Evolutionary conservation across 2,888 invertebrate genomes (phyloP).

Genomic region (Yponomeuta plumbellus): DNA sequence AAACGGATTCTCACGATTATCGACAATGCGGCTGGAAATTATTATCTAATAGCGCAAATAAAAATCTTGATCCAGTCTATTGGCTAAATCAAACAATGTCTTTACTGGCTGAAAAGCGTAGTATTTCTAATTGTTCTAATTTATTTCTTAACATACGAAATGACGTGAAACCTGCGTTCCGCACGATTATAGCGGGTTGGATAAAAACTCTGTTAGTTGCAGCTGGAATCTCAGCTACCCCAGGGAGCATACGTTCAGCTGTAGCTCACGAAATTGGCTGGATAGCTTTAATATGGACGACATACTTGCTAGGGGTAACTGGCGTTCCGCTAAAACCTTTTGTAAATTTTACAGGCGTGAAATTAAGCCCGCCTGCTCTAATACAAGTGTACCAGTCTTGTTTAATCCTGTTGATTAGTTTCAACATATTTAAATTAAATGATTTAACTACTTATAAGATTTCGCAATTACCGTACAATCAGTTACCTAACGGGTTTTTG

Average conservation of each 20-base stretch:
- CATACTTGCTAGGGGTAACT: conserved; percentile 20
- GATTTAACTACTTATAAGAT: too few species aligned
- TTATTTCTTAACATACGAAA: conserved; percentile 21
- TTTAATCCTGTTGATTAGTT: too few species aligned
- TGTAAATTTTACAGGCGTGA: conserved; percentile 20
- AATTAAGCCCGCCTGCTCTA: not conserved
- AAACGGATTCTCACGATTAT: conserved; percentile 23
- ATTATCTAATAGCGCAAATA: too few species aligned
- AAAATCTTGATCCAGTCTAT: too few species aligned
- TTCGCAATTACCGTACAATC: too few species aligned
- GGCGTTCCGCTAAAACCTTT: conserved; percentile 22
- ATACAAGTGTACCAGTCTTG: too few species aligned
- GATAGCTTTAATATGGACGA: conserved; percentile 21
- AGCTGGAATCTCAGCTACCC: conserved; percentile 17
- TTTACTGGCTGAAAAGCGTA: too few species aligned
- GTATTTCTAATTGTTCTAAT: too few species aligned
- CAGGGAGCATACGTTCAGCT: conserved; percentile 22
- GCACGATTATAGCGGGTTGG: conserved; percentile 23
- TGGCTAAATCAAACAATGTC: too few species aligned
- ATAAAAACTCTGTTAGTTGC: conserved; percentile 20
- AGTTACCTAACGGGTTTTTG: too few species aligned
- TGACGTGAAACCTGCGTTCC: conserved; percentile 20
- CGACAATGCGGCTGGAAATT: conserved; percentile 26
- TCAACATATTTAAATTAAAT: too few species aligned
- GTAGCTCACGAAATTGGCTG: conserved; percentile 23